A percentile compares a stretch with the other conserved stretches of the same genome.
These are phyloP conservation scores for Morelia viridis DNA, from an alignment of 2,797 vertebrate species.

Conservation along the genomic window DNA sequence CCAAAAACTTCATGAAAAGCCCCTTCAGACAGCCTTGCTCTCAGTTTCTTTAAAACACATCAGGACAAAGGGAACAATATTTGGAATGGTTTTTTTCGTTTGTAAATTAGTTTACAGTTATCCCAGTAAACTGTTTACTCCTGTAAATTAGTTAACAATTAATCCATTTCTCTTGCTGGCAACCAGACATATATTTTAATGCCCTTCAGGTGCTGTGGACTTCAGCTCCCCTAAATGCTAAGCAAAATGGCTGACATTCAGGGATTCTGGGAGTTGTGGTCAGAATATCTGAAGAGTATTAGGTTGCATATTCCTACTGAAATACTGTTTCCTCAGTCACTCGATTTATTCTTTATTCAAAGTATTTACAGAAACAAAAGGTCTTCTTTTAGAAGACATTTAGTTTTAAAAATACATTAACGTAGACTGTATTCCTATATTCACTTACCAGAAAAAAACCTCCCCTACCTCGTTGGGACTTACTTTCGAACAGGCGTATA, in stretches of 20 bases:
- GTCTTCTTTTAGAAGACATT: not conserved
- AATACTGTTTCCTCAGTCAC: not conserved
- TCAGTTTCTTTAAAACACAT: not conserved
- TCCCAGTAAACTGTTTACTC: not conserved
- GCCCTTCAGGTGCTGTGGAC: not conserved
- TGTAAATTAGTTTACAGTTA: not conserved
- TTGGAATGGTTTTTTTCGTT: not conserved
- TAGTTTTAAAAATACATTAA: not conserved
- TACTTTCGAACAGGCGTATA: not conserved
- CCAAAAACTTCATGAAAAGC: not conserved
- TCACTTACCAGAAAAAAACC: not conserved
- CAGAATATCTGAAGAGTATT: not conserved
- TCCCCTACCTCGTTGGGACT: not conserved
- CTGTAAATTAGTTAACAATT: not conserved
- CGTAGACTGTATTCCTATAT: not conserved
- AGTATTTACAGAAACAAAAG: not conserved
- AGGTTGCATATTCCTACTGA: not conserved
- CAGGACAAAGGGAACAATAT: not conserved
- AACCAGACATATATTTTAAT: not conserved
- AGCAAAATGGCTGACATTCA: not conserved
- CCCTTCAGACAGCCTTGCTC: not conserved
- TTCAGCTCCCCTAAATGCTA: not conserved
- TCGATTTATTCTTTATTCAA: not conserved
- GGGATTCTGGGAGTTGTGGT: not conserved
- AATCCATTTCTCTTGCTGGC: not conserved